A percentile compares a stretch with the other conserved stretches of the same genome.
Conservation (phyloP, 1,140 invertebrate genomes). For the Ptiloglossa arizonensis region DNA sequence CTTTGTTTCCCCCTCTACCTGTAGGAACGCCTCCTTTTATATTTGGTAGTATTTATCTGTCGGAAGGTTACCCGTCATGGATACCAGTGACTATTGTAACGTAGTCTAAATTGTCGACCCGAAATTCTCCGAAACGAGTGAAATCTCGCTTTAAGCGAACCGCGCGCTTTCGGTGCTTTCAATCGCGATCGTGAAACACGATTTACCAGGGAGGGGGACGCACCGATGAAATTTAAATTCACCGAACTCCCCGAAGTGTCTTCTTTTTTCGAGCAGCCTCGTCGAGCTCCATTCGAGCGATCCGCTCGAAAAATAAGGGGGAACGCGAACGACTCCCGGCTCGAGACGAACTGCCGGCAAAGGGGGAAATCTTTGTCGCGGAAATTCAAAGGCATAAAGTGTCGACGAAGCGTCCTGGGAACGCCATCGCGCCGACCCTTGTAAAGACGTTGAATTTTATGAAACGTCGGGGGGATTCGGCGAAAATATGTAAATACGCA, state of each 20-base stretch:
- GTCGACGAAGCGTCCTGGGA: slow-evolving; percentile 53
- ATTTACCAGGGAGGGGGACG: slow-evolving; percentile 12
- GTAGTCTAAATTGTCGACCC: too few relatives aligned
- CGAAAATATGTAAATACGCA: slow-evolving; percentile 70
- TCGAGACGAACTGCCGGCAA: background rate
- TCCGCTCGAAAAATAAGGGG: slow-evolving; percentile 43
- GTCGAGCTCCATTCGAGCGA: slow-evolving; percentile 33
- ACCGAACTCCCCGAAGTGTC: background rate
- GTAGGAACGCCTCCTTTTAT: too few relatives aligned
- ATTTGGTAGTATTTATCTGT: too few relatives aligned
- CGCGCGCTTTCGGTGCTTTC: too few relatives aligned
- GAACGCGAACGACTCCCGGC: slow-evolving; percentile 7
- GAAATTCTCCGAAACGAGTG: slow-evolving; percentile 34
- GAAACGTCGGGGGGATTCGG: slow-evolving; percentile 63
- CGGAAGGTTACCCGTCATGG: too few relatives aligned
- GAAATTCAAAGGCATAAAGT: slow-evolving; percentile 66
- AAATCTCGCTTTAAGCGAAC: too few relatives aligned
- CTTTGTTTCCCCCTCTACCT: background rate
- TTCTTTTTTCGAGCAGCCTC: slow-evolving; percentile 9
- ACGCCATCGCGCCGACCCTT: slow-evolving; percentile 50
- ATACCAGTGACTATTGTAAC: too few relatives aligned
- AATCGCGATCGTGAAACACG: slow-evolving; percentile 41
- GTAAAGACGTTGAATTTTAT: slow-evolving; percentile 69
- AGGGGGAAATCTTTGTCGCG: slow-evolving; percentile 51
- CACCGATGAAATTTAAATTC: slow-evolving; percentile 52